These are phyloP conservation scores for Coelopa pilipes DNA, from an alignment of 2,888 invertebrate genomes.

Conservation along the genomic window DNA sequence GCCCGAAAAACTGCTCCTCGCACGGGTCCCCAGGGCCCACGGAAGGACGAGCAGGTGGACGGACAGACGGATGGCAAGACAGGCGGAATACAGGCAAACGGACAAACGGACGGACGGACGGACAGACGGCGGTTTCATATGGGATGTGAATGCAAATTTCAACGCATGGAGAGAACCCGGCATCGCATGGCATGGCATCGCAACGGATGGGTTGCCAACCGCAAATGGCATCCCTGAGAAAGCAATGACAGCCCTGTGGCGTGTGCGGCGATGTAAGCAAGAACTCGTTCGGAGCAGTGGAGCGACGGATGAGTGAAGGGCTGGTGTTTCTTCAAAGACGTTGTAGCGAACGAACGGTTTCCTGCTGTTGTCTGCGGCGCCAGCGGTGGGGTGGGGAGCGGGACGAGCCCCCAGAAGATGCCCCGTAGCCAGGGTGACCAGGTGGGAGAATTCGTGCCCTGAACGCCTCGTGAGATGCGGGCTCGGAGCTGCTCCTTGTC, in stretches of 20 bases:
- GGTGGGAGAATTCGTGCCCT: no score
- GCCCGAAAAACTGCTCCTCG: no score
- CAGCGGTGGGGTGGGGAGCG: no score
- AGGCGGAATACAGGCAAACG: constrained; percentile 1
- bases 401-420: no score
- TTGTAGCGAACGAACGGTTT: not conserved
- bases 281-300: not conserved
- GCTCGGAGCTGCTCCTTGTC: no score
- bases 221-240: constrained; percentile 22
- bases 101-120: constrained; percentile 10
- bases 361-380: not conserved
- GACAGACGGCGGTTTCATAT: not conserved
- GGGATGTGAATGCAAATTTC: constrained; percentile 28
- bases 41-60: constrained; percentile 1
- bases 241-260: not conserved
- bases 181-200: not conserved
- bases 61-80: not conserved
- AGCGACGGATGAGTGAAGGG: not conserved
- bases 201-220: constrained; percentile 23
- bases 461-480: no score
- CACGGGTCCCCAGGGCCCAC: not conserved
- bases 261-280: constrained; percentile 13
- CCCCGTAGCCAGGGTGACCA: no score
- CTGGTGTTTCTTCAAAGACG: constrained; percentile 7
- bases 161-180: not conserved